These are phyloP conservation scores for Gallinago nigripennis DNA, from an alignment of 2,797 vertebrate species.

Conservation along the genomic window DNA sequence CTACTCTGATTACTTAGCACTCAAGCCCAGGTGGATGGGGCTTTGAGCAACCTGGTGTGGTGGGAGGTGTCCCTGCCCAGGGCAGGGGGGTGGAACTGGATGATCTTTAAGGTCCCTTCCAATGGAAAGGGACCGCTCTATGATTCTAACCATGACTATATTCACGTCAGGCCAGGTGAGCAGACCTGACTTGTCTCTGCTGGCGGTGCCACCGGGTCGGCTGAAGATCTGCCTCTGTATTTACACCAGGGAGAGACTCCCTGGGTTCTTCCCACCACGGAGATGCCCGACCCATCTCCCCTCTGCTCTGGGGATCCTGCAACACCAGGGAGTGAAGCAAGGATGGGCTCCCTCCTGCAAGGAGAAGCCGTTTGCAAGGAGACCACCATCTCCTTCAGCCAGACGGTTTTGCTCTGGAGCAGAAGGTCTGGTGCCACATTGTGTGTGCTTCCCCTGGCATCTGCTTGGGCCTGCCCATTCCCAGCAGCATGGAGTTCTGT, in stretches of 20 bases:
- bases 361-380: background rate
- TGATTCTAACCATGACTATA: background rate
- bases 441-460: rapidly evolving
- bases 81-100: too few species aligned
- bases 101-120: too few species aligned
- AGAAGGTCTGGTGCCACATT: background rate
- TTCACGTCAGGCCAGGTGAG: background rate
- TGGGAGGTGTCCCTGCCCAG: too few species aligned
- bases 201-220: background rate
- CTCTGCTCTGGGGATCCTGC: background rate
- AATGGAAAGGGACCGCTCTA: too few species aligned
- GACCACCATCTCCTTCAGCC: background rate
- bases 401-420: rapidly evolving
- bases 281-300: rapidly evolving
- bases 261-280: background rate
- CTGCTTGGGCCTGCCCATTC: background rate
- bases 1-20: background rate
- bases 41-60: too few species aligned
- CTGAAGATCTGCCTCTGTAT: background rate
- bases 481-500: background rate
- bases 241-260: background rate
- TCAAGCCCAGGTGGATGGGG: too few species aligned
- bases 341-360: background rate
- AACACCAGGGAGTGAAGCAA: rapidly evolving
- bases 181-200: background rate